These are phyloP conservation scores for Teleogryllus oceanicus DNA, from an alignment of 2,888 invertebrate genomes.

Conservation along the genomic window DNA sequence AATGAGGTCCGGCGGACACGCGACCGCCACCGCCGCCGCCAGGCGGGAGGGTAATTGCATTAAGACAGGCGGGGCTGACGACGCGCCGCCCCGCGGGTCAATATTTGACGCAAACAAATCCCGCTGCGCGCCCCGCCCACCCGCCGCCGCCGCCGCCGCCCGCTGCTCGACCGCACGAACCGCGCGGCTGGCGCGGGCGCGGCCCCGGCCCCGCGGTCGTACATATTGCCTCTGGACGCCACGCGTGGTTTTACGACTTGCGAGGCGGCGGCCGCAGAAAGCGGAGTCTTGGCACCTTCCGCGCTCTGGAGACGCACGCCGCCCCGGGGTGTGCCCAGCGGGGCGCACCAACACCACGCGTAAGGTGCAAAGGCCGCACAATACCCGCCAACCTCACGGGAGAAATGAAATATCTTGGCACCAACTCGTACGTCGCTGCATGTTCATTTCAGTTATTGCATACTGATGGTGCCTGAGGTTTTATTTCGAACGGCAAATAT, in stretches of 20 bases:
- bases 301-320: too few species aligned
- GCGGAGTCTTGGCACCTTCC: not conserved
- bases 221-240: not conserved
- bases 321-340: too few species aligned
- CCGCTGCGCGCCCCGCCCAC: not conserved
- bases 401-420: too few species aligned
- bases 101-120: slow-evolving; percentile 18
- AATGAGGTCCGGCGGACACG: slow-evolving; percentile 18
- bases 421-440: too few species aligned
- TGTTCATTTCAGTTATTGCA: too few species aligned
- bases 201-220: not conserved
- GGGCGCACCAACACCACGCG: too few species aligned
- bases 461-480: too few species aligned
- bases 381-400: too few species aligned
- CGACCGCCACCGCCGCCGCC: not conserved
- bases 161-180: not conserved
- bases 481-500: too few species aligned
- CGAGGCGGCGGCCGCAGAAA: not conserved
- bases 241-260: not conserved
- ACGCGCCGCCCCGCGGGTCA: not conserved
- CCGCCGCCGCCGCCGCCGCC: not conserved
- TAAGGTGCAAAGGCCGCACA: too few species aligned
- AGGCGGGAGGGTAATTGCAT: slow-evolving; percentile 18
- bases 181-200: not conserved
- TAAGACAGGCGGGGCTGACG: slow-evolving; percentile 1